Base-by-base conservation (phyloP, 2,113 vertebrate genomes). In the Bucco capensis region DNA sequence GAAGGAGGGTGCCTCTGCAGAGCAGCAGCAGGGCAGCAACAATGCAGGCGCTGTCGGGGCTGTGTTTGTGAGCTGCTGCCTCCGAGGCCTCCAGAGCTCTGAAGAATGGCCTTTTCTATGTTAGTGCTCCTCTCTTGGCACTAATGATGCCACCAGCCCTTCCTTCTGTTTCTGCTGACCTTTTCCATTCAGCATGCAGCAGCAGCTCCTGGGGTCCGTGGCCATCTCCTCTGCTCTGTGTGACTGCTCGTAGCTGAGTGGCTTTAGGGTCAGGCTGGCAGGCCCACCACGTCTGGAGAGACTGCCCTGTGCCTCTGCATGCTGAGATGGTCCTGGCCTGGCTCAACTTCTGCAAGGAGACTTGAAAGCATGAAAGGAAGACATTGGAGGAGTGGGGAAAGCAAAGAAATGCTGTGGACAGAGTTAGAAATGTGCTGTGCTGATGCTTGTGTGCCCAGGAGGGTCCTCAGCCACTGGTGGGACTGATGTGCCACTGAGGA, bases 381-480 rank as follows among this genome's bases (percentile, higher is more conserved):
- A 11, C 0, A 0, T 47, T 27, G 38, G 1, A 8, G 65, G 54
- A 25, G 9, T 0, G 8, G 51, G 33, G 23, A 35, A 60, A 73
- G 27, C 30, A 73, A 79, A 69, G 35, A 38, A 12, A 25, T 37
- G 70, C 60, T 70, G 50, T 33, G 56, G 35, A 30, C 3, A 8
- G 42, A 69, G n/a, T 28, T 67, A 9, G 12, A 12, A 70, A 49
- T 5, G n/a, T 54, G 40, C 27, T 37, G 35, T 33, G 9, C 21
- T 51, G 28, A 2, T n/a, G 50, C 51, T 16, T 25, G 37, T 46
- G 1, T 75, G 44, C 30, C 18, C 17, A 4, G 30, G 42, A 70
- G 5, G 0, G 1, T 56, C 69, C 62, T 64, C 3, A 1, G 16
- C 11, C 1, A 0, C n/a, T 1, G 5, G 12, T 23, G 38, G 47